A percentile compares a stretch with the other conserved stretches of the same genome.
Conservation (phyloP, 2,113 vertebrate genomes). For the Pachypanchax playfairii region DNA sequence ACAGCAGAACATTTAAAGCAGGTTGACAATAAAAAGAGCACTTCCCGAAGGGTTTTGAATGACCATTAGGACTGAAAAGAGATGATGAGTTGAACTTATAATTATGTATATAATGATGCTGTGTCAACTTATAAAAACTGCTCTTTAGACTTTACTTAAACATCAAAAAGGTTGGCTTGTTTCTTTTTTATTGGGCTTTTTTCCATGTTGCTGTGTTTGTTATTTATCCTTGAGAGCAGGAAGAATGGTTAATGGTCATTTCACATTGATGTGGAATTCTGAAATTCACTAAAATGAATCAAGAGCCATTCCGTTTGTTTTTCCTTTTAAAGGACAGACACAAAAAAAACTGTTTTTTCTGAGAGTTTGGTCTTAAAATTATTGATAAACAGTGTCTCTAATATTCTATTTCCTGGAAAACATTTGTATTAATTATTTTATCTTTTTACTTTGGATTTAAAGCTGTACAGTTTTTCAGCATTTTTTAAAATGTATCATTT, state of each 20-base stretch:
- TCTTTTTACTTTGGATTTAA: too few species aligned
- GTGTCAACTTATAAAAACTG: conserved; percentile 38
- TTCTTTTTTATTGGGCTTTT: conserved; percentile 31
- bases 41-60: conserved; percentile 42
- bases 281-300: conserved; percentile 13
- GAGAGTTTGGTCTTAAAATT: too few species aligned
- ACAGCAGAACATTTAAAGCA: conserved; percentile 50
- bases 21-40: conserved; percentile 42
- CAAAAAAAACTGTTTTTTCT: background rate
- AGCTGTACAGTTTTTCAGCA: too few species aligned
- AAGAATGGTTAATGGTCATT: too few species aligned
- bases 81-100: conserved; percentile 41
- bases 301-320: conserved; percentile 7
- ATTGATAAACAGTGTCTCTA: too few species aligned
- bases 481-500: too few species aligned
- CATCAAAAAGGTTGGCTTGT: conserved; percentile 31
- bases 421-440: too few species aligned
- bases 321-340: too few species aligned
- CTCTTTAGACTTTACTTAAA: conserved; percentile 35
- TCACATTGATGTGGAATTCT: background rate
- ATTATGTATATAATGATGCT: conserved; percentile 38
- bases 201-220: conserved; percentile 2
- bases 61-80: conserved; percentile 17
- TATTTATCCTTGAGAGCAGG: conserved; percentile 10
- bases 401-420: too few species aligned